A percentile compares a stretch with the other conserved stretches of the same genome.
phyloP scores from a whole-genome alignment of 2,797 vertebrate species.

The Apogon hyalosoma region DNA sequence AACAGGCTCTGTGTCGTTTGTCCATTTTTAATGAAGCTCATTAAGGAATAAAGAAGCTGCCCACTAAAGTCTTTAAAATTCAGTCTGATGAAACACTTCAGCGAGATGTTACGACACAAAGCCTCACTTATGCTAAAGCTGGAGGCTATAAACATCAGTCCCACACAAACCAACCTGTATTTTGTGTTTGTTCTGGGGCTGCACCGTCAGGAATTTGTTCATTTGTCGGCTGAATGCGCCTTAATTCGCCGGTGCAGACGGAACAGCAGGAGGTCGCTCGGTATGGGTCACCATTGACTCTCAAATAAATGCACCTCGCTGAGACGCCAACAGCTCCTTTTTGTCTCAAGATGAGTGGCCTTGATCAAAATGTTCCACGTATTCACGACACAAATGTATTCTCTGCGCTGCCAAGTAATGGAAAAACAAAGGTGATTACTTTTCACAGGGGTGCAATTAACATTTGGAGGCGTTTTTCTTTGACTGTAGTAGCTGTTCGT shows the following conservation, averaged over 20 bases:
- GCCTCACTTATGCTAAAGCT: not conserved
- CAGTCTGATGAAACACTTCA: not conserved
- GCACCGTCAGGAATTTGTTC: conserved; percentile 46
- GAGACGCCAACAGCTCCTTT: conserved; percentile 37
- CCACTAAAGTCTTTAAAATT: not conserved
- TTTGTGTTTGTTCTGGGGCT: conserved; percentile 28
- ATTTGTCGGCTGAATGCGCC: conserved; percentile 66
- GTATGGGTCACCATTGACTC: conserved; percentile 36
- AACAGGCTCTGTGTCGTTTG: not conserved
- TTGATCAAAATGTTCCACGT: conserved; percentile 43
- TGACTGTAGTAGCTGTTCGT: conserved; percentile 14
- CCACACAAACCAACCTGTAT: conserved; percentile 33
- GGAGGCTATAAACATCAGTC: conserved; percentile 21
- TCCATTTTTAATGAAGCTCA: not conserved
- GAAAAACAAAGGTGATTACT: conserved; percentile 57
- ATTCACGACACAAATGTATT: conserved; percentile 56
- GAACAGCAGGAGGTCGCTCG: conserved; percentile 41
- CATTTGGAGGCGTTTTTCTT: conserved; percentile 30
- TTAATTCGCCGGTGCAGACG: conserved; percentile 48
- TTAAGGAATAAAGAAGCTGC: not conserved
- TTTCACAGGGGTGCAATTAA: conserved; percentile 46
- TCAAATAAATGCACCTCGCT: conserved; percentile 35
- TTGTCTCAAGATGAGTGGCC: conserved; percentile 47
- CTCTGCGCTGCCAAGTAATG: conserved; percentile 13
- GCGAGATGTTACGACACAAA: not conserved